Base-by-base conservation (phyloP, 2,113 vertebrate species). In the Felis catus region DNA sequence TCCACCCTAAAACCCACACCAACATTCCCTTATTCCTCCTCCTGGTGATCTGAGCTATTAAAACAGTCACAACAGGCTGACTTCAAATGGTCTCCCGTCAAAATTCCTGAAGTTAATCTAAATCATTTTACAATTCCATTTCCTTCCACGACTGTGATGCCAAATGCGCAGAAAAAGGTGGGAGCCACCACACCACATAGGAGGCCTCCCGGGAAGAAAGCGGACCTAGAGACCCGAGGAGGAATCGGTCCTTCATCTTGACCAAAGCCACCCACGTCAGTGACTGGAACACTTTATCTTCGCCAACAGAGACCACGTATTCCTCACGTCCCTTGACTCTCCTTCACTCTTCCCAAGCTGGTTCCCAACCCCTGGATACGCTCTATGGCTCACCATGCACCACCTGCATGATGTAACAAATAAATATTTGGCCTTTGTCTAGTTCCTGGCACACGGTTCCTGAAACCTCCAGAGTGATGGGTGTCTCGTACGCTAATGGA, bases 341-440 rank as follows among this genome's bases (percentile, higher is more conserved):
- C 41, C 21, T 12, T 7, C 41, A 15, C 0, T 3, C 2, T 7
- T n/a, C 15, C 27, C 51, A 53, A 19, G 53, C 3, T 51, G 6
- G 63, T 23, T 25, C 71, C 48, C 9, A 10, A n/a, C 36, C 58
- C 25, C 33, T 0, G 0, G 7, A 15, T 7, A 1, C 2, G 25
- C 36, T 39, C 23, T 18, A 16, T 1, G 27, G 27, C 19, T 23
- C 5, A n/a, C 7, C 51, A 1, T 27, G 10, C 23, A 0, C 48
- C 1, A 51, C 36, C 70, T 3, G 29, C 1, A 0, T 5, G 5
- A 21, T 0, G 2, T 1, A 7, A 41, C 25, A n/a, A n/a, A n/a
- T 0, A 23, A 55, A 25, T 15, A 7, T 15, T 14, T 58, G 76
- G 55, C 55, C 83, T 81, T 36, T 13, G 5, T 53, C n/a, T 65